These are phyloP conservation scores for Amblyopsis rosae DNA, from an alignment of 2,113 vertebrate species.

Conservation along the genomic window DNA sequence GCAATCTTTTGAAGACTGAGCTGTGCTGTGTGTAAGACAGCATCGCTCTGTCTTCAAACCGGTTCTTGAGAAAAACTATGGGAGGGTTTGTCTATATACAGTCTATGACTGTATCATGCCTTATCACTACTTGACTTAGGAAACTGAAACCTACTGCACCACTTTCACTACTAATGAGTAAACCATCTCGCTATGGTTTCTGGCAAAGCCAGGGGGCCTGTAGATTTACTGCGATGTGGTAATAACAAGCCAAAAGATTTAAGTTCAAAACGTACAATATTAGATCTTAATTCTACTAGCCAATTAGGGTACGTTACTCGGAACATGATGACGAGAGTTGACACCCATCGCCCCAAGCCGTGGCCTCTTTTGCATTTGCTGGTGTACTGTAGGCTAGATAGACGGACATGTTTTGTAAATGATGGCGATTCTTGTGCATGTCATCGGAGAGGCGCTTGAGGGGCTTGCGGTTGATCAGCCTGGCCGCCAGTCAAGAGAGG, in stretches of 20 bases:
- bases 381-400: slow-evolving; percentile 23
- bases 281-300: slow-evolving; percentile 17
- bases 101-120: slow-evolving; percentile 5
- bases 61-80: too few species aligned
- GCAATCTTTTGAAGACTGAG: too few species aligned
- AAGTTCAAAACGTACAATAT: slow-evolving; percentile 4
- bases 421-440: slow-evolving; percentile 39
- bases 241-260: slow-evolving; percentile 38
- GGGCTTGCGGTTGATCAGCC: slow-evolving; percentile 43
- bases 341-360: slow-evolving; percentile 54
- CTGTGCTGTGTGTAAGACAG: too few species aligned
- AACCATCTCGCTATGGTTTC: slow-evolving; percentile 45
- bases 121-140: slow-evolving; percentile 42
- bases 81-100: too few species aligned
- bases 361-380: slow-evolving; percentile 23
- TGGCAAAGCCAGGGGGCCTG: slow-evolving; percentile 48
- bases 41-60: too few species aligned
- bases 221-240: slow-evolving; percentile 29
- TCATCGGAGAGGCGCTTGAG: slow-evolving; percentile 25
- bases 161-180: slow-evolving; percentile 64
- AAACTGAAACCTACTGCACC: slow-evolving; percentile 52
- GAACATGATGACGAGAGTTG: slow-evolving; percentile 59
- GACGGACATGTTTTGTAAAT: slow-evolving; percentile 51
- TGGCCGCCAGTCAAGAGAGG: slow-evolving; percentile 21
- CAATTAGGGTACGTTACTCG: slow-evolving; percentile 62